phyloP scores from a whole-genome alignment of 2,797 vertebrate species.

The Falco berigora region DNA sequence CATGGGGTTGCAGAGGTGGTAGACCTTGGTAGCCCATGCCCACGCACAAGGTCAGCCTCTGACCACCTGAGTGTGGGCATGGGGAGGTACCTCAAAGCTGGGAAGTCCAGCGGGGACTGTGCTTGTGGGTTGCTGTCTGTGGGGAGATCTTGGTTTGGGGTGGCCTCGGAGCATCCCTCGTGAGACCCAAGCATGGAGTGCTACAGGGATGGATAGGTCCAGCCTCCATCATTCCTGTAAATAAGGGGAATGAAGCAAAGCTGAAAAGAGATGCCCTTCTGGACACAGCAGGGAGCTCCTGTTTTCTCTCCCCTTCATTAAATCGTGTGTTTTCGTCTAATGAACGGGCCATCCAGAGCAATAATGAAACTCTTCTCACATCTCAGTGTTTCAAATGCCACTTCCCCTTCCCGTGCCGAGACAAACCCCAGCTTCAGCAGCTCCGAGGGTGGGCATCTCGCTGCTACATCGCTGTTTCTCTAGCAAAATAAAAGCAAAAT shows the following conservation, averaged over 20 bases:
- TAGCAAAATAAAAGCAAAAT: constrained; percentile 39
- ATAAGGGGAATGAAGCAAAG: neutral
- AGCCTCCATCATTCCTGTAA: neutral
- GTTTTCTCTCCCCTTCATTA: constrained; percentile 43
- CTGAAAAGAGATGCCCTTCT: neutral
- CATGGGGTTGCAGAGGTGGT: neutral
- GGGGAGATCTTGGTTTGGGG: neutral
- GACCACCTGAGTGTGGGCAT: neutral
- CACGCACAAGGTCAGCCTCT: neutral
- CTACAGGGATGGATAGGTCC: neutral
- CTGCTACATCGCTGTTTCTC: neutral
- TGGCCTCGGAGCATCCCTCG: neutral
- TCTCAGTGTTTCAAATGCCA: constrained; percentile 6
- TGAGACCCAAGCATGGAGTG: neutral
- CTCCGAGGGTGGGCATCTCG: neutral
- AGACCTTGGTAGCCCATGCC: neutral
- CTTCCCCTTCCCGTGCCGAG: neutral
- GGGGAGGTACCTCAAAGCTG: neutral
- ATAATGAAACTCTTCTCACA: constrained; percentile 44
- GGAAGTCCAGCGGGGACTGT: fast-evolving
- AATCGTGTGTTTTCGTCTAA: constrained; percentile 27
- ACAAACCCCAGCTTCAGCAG: neutral
- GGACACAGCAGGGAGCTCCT: neutral
- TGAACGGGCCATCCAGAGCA: constrained; percentile 39
- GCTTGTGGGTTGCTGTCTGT: neutral